Conservation (phyloP, 1,140 invertebrate species). For the Wasmannia auropunctata region DNA sequence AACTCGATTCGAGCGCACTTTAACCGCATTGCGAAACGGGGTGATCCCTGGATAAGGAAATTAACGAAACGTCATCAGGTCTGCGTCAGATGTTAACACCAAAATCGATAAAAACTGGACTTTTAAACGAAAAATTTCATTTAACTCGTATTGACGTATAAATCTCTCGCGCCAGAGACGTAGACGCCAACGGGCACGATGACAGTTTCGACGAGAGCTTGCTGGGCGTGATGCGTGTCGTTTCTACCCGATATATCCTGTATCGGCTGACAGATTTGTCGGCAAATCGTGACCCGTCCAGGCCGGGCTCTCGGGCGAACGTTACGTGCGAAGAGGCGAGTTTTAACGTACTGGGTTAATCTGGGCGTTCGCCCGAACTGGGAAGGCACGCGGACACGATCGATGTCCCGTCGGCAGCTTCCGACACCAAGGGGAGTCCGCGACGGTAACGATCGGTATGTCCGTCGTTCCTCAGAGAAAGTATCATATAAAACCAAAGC, state of each 20-base stretch:
- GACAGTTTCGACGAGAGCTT: conserved; percentile 4
- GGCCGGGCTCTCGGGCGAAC: background rate
- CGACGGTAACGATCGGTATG: conserved; percentile 51
- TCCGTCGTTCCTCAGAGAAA: conserved; percentile 60
- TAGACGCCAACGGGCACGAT: background rate
- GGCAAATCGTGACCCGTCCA: background rate
- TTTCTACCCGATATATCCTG: background rate
- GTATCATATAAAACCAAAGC: conserved; percentile 50
- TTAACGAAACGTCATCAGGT: background rate
- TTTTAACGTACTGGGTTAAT: conserved; percentile 19
- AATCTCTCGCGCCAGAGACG: background rate
- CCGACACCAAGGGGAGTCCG: conserved; percentile 26
- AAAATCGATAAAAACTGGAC: background rate
- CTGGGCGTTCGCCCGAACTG: background rate
- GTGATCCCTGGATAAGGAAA: too few relatives aligned
- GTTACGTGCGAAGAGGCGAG: conserved; percentile 25
- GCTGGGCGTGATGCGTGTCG: background rate
- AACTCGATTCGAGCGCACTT: background rate
- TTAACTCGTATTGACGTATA: background rate
- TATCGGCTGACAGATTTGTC: conserved; percentile 15
- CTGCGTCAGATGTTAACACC: background rate
- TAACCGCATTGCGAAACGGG: background rate
- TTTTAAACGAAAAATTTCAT: conserved; percentile 4
- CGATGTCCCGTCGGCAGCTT: conserved; percentile 21
- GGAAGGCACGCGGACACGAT: conserved; percentile 40